These are phyloP conservation scores for Teleopsis dalmanni DNA, from an alignment of 1,140 invertebrate genomes.

Conservation along the genomic window DNA sequence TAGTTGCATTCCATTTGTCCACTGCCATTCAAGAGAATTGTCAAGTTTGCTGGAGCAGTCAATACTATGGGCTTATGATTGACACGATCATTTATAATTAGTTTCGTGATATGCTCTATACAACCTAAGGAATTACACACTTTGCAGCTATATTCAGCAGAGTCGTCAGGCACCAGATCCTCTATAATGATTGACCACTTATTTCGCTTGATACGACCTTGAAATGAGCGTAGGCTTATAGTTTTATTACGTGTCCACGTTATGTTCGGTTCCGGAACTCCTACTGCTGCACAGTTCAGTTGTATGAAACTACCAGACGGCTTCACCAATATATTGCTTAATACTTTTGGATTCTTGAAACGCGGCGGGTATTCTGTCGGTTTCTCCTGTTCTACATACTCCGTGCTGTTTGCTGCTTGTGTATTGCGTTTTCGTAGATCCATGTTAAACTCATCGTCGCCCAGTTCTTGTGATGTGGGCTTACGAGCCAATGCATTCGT, in stretches of 20 bases:
- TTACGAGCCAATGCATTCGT: neutral
- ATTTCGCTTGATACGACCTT: constrained; percentile 52
- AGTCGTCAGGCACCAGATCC: constrained; percentile 67
- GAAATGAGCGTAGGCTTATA: constrained; percentile 49
- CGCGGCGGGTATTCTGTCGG: constrained; percentile 13
- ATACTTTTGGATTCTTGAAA: constrained; percentile 22
- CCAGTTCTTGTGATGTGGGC: constrained; percentile 3
- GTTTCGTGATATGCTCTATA: constrained; percentile 62
- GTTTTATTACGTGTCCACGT: constrained; percentile 71
- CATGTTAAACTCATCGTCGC: neutral
- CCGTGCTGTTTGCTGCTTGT: neutral
- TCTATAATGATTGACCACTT: constrained; percentile 66
- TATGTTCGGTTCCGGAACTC: constrained; percentile 69
- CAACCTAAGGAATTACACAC: constrained; percentile 72
- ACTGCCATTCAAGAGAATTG: constrained; percentile 25
- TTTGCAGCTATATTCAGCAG: constrained; percentile 78
- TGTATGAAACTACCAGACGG: constrained; percentile 60
- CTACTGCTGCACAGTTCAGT: constrained; percentile 58
- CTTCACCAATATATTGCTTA: constrained; percentile 46
- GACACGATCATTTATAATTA: constrained; percentile 34
- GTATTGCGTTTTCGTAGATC: neutral
- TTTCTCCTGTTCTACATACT: neutral
- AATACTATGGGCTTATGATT: constrained; percentile 37
- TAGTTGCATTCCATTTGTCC: constrained; percentile 33
- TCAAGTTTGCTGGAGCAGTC: constrained; percentile 24